phyloP scores from a whole-genome alignment of 2,797 vertebrate genomes.

The Serranus cabrilla region DNA sequence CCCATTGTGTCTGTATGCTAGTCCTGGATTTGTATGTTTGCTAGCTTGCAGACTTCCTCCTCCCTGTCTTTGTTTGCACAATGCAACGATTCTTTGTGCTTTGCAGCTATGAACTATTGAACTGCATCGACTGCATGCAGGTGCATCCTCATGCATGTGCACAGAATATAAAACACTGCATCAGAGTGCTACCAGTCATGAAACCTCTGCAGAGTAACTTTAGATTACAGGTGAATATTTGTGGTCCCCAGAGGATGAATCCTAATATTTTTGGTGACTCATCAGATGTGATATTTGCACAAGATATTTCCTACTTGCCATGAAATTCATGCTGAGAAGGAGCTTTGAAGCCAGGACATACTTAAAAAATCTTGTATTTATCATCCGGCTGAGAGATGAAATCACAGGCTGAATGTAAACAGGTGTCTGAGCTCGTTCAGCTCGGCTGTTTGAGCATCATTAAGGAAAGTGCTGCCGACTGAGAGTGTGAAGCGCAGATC shows the following conservation, averaged over 20 bases:
- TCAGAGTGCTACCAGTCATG: neutral
- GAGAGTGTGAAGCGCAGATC: constrained; percentile 40
- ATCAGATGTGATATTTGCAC: constrained; percentile 2
- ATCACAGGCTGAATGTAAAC: constrained; percentile 32
- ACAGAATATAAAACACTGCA: neutral
- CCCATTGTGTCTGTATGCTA: neutral
- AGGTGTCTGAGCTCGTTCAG: constrained; percentile 35
- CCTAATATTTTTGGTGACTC: neutral
- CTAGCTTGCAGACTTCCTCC: neutral
- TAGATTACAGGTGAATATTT: neutral
- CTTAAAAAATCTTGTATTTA: neutral
- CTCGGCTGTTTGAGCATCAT: constrained; percentile 32
- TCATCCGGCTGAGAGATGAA: constrained; percentile 6
- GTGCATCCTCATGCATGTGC: neutral
- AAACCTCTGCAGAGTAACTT: neutral
- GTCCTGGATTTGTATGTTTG: neutral
- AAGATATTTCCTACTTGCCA: neutral
- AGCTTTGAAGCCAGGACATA: neutral
- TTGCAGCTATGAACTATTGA: neutral
- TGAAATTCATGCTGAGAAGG: neutral
- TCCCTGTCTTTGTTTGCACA: neutral
- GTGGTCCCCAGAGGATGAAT: neutral
- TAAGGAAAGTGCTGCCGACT: constrained; percentile 34
- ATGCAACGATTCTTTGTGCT: too few species aligned
- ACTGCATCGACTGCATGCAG: too few species aligned